These are phyloP conservation scores for Temnopleurus reevesii DNA, from an alignment of 53 echinoderm and acorn worm species.

Conservation along the genomic window DNA sequence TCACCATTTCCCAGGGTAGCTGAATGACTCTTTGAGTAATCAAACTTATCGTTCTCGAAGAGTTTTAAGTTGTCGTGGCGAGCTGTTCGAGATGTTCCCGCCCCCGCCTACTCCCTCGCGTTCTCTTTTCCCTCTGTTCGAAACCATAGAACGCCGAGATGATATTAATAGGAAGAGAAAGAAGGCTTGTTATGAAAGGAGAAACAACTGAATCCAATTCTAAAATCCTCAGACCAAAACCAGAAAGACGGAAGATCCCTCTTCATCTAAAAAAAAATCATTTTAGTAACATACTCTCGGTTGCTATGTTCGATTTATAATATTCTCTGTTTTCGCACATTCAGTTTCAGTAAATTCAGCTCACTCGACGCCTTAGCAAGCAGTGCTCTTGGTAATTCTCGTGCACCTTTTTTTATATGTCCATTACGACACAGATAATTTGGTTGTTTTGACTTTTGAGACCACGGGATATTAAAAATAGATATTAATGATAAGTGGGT, in stretches of 20 bases:
- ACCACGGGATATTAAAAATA: neutral
- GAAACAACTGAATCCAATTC: constrained; percentile 1
- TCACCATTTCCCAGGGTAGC: constrained; percentile 6
- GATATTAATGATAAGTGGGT: neutral
- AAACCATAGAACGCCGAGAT: neutral
- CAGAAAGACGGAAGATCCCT: neutral
- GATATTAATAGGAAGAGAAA: neutral
- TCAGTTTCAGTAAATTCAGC: neutral
- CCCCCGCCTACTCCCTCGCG: constrained; percentile 6
- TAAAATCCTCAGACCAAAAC: neutral
- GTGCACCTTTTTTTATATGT: neutral
- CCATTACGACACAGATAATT: neutral
- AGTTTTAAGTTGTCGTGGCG: constrained; percentile 7
- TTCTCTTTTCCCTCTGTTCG: constrained; percentile 23
- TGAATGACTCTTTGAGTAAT: constrained; percentile 15
- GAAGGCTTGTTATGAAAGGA: constrained; percentile 12
- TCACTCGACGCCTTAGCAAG: no score
- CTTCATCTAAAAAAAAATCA: neutral
- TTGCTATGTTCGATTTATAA: neutral
- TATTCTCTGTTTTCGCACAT: neutral
- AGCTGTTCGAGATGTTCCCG: neutral
- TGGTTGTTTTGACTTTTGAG: neutral
- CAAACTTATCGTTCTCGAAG: constrained; percentile 32
- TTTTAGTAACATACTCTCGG: neutral
- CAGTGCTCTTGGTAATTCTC: neutral